Evolutionary conservation across 2,888 invertebrate genomes (phyloP).

Genomic region (Hypsopygia costalis): DNA sequence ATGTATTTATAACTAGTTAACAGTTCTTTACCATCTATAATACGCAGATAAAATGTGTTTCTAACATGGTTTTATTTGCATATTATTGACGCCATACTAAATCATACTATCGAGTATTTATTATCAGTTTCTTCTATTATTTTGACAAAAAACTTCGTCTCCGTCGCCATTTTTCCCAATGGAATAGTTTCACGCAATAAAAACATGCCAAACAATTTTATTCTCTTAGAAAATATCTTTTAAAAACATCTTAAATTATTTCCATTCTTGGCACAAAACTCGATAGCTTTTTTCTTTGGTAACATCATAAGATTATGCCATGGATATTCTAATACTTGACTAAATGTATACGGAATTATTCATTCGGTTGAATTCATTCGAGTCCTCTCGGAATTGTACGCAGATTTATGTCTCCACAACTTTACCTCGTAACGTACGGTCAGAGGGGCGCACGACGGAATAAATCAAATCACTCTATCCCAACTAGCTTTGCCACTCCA

Average conservation of each 20-base stretch:
- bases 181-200: conserved; percentile 1
- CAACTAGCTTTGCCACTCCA: conserved; percentile 9
- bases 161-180: conserved; percentile 9
- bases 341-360: conserved; percentile 55
- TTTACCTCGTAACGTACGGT: conserved; percentile 57
- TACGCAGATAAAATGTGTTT: no score
- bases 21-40: no score
- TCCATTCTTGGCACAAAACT: conserved; percentile 1
- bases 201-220: conserved; percentile 4
- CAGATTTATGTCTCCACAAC: conserved; percentile 61
- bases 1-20: no score
- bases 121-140: no score
- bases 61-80: no score
- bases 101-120: no score
- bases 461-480: conserved; percentile 49
- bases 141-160: conserved; percentile 1
- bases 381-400: conserved; percentile 45
- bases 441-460: conserved; percentile 37
- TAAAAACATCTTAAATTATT: conserved; percentile 1
- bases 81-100: no score
- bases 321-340: conserved; percentile 28
- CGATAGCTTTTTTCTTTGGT: background rate
- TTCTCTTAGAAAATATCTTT: background rate
- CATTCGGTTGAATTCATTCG: conserved; percentile 49
- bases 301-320: conserved; percentile 4